A percentile compares a stretch with the other conserved stretches of the same genome.
phyloP scores from a whole-genome alignment of 2,888 invertebrate species.

The Drosophila lutescens region DNA sequence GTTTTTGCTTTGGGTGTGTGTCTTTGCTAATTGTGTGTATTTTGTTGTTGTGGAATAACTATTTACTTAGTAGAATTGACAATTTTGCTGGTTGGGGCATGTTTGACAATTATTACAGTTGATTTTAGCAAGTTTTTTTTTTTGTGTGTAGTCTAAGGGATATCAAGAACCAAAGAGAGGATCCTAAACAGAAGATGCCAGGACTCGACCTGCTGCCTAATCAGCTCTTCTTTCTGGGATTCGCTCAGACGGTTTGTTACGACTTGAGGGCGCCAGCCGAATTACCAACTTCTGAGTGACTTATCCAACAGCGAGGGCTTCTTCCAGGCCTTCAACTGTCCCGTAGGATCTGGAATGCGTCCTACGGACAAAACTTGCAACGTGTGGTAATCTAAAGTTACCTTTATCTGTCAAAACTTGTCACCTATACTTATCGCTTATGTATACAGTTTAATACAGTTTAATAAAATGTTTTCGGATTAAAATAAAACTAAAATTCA shows the following conservation, averaged over 20 bases:
- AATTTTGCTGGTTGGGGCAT: too few species aligned
- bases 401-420: too few species aligned
- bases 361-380: slow-evolving; percentile 70
- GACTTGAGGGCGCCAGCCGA: slow-evolving; percentile 35
- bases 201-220: slow-evolving; percentile 78
- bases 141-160: slow-evolving; percentile 47
- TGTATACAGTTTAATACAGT: too few species aligned
- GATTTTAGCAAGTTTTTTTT: too few species aligned
- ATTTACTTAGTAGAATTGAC: too few species aligned
- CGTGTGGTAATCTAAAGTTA: slow-evolving; percentile 65
- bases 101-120: too few species aligned
- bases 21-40: too few species aligned
- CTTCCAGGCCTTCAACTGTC: slow-evolving; percentile 69
- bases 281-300: slow-evolving; percentile 61
- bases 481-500: too few species aligned
- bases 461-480: too few species aligned
- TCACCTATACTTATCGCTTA: too few species aligned
- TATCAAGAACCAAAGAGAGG: slow-evolving; percentile 62
- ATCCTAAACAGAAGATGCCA: slow-evolving; percentile 56
- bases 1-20: too few species aligned
- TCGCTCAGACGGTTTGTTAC: slow-evolving; percentile 80
- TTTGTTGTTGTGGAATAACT: too few species aligned
- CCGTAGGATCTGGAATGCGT: slow-evolving; percentile 78
- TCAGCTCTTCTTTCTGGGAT: slow-evolving; percentile 80
- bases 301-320: slow-evolving; percentile 80